A percentile compares a stretch with the other conserved stretches of the same genome.
Evolutionary conservation across 2,113 vertebrate genomes (phyloP).

Genomic region (Oreocharis arfaki): DNA sequence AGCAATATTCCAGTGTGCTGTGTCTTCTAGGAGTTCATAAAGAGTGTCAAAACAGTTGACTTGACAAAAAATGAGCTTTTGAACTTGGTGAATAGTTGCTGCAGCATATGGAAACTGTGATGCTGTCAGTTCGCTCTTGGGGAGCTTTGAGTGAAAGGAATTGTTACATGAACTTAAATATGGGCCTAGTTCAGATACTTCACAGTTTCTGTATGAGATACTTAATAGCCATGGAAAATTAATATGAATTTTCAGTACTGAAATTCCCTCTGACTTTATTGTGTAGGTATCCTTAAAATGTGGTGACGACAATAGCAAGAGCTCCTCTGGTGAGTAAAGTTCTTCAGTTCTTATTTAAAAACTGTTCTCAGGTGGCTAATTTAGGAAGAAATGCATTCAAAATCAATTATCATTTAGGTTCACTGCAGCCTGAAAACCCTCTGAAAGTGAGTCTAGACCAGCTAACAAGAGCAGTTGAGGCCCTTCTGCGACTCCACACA

Average conservation of each 20-base stretch:
- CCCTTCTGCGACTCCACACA: conserved; percentile 83
- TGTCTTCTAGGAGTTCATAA: not conserved
- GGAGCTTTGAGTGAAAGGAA: not conserved
- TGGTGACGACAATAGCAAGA: conserved; percentile 46
- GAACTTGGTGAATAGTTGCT: not conserved
- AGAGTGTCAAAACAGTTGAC: not conserved
- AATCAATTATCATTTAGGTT: conserved; percentile 58
- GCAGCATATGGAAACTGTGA: not conserved
- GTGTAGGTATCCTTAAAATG: conserved; percentile 75
- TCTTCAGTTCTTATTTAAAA: not conserved
- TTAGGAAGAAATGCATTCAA: not conserved
- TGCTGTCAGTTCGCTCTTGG: not conserved
- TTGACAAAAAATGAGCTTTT: not conserved
- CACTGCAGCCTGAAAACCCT: conserved; percentile 65
- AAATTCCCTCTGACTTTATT: not conserved
- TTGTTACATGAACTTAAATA: not conserved
- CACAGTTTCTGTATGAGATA: not conserved
- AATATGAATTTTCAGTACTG: not conserved
- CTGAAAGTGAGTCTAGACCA: conserved; percentile 79
- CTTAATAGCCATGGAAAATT: not conserved
- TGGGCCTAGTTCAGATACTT: not conserved
- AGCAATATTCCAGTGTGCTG: not conserved
- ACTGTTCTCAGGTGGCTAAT: not conserved
- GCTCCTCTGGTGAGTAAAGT: conserved; percentile 59
- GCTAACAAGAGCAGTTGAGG: conserved; percentile 84